These are phyloP conservation scores for Drosophila prosaltans DNA, from an alignment of 1,140 invertebrate genomes.

Conservation along the genomic window DNA sequence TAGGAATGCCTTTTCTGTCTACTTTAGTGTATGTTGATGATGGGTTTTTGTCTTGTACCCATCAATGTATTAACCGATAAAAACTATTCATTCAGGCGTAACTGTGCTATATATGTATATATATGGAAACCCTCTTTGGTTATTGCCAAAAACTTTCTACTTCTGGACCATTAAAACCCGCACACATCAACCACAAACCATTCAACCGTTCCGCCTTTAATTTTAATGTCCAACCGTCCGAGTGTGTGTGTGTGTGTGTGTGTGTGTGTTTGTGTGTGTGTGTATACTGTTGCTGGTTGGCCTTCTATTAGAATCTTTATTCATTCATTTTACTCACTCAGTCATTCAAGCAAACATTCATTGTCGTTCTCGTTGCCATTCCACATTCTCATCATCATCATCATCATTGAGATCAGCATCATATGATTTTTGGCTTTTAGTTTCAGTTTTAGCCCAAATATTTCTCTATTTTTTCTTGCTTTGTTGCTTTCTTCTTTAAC, in stretches of 20 bases:
- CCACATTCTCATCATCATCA: slow-evolving; percentile 19
- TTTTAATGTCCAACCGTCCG: slow-evolving; percentile 45
- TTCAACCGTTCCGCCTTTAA: slow-evolving; percentile 58
- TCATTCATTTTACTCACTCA: slow-evolving; percentile 40
- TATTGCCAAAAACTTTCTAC: slow-evolving; percentile 60
- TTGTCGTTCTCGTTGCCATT: slow-evolving; percentile 15
- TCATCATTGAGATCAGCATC: slow-evolving; percentile 68
- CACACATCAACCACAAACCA: slow-evolving; percentile 61
- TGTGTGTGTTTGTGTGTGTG: neutral
- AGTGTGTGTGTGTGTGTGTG: neutral
- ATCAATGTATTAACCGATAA: slow-evolving; percentile 5
- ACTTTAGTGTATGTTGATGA: too few relatives aligned
- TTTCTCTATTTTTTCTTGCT: neutral
- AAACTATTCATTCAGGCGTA: slow-evolving; percentile 6
- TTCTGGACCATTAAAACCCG: slow-evolving; percentile 64
- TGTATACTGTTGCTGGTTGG: slow-evolving; percentile 2
- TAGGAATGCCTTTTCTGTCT: too few relatives aligned
- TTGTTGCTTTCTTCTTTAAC: neutral
- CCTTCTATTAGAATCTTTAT: slow-evolving; percentile 33
- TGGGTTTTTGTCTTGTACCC: neutral
- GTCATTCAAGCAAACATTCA: slow-evolving; percentile 49
- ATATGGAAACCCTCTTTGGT: slow-evolving; percentile 1
- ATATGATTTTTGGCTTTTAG: slow-evolving; percentile 52
- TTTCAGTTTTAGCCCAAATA: slow-evolving; percentile 26
- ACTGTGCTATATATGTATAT: neutral